Percentiles rank a stretch among this genome's conserved stretches.
Conservation (phyloP, 2,888 invertebrate species). For the Drosophila acutilabella region DNA sequence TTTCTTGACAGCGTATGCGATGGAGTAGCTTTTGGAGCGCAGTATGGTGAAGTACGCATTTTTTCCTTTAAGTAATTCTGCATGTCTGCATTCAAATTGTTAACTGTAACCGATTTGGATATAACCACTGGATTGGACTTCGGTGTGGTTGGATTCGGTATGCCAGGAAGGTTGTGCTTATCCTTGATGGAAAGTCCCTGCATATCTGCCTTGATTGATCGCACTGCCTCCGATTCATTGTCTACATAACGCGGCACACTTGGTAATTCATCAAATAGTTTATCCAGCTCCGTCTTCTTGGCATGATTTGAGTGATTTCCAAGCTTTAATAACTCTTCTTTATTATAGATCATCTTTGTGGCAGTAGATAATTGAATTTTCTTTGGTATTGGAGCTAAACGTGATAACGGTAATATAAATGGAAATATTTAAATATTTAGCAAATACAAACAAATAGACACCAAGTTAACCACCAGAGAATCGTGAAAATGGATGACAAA, state of each 20-base stretch:
- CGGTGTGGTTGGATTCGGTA: background rate
- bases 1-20: background rate
- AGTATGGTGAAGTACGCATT: background rate
- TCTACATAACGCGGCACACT: conserved; percentile 53
- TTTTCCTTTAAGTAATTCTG: background rate
- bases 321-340: conserved; percentile 38
- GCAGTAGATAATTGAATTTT: conserved; percentile 27
- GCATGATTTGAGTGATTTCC: background rate
- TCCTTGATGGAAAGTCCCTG: conserved; percentile 25
- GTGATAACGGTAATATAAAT: conserved; percentile 6
- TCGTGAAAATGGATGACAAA: conserved; percentile 16
- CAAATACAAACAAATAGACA: background rate
- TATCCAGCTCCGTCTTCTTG: conserved; percentile 51
- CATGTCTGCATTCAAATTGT: background rate
- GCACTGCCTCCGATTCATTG: conserved; percentile 17
- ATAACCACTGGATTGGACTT: background rate
- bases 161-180: background rate
- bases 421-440: background rate
- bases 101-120: background rate
- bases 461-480: conserved; percentile 16
- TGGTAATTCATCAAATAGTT: conserved; percentile 62
- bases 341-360: conserved; percentile 34
- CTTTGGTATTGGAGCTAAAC: conserved; percentile 19
- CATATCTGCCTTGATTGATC: conserved; percentile 30
- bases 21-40: background rate